A percentile compares a stretch with the other conserved stretches of the same genome.
phyloP scores from a whole-genome alignment of 2,888 invertebrate genomes.

The Synanthedon myopaeformis region DNA sequence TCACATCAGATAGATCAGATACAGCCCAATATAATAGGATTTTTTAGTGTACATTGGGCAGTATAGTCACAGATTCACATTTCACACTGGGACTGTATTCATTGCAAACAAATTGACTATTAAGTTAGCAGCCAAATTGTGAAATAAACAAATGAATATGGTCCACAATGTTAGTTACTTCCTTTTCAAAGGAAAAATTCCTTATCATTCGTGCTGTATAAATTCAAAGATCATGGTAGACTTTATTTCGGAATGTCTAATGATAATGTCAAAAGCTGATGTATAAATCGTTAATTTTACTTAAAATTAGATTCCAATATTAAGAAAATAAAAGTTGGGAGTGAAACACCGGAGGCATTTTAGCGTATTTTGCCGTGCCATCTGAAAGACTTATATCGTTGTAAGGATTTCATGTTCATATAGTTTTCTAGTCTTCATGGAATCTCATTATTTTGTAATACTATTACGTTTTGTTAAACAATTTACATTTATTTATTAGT shows the following conservation, averaged over 20 bases:
- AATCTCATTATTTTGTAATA: conserved; percentile 62
- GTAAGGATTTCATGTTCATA: conserved; percentile 69
- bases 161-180: conserved; percentile 23
- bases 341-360: conserved; percentile 57
- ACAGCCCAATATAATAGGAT: not conserved
- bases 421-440: conserved; percentile 68
- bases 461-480: conserved; percentile 36
- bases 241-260: conserved; percentile 62
- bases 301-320: conserved; percentile 63
- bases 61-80: conserved; percentile 14
- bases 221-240: conserved; percentile 40
- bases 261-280: conserved; percentile 50
- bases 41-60: too few species aligned
- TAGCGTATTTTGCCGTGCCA: conserved; percentile 60
- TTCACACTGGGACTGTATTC: conserved; percentile 32
- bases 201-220: conserved; percentile 20
- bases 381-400: conserved; percentile 66
- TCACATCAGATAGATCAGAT: conserved; percentile 1
- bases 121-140: not conserved
- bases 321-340: conserved; percentile 49
- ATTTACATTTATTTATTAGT: conserved; percentile 10
- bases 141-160: conserved; percentile 27
- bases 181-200: conserved; percentile 29
- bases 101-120: conserved; percentile 10
- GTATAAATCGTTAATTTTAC: conserved; percentile 63